phyloP scores from a whole-genome alignment of 2,888 invertebrate genomes.

The Nephrocerus scutellatus region DNA sequence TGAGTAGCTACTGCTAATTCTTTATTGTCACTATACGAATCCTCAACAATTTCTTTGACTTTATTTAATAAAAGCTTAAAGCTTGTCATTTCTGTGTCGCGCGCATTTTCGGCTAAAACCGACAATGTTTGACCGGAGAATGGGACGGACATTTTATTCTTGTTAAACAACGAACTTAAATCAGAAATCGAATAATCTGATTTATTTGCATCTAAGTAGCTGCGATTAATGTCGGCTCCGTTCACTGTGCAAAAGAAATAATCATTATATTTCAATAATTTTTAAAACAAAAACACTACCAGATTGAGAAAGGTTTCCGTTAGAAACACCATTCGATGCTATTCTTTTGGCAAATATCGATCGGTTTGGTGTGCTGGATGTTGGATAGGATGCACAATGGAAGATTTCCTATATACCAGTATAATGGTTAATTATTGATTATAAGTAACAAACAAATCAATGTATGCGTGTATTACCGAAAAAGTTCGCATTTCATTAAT shows the following conservation, averaged over 20 bases:
- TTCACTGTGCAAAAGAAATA: constrained; percentile 36
- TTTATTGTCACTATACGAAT: constrained; percentile 46
- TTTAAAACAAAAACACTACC: constrained; percentile 10
- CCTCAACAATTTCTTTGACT: constrained; percentile 46
- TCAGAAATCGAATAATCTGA: constrained; percentile 45
- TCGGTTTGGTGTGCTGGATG: constrained; percentile 43
- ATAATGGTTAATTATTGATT: background rate
- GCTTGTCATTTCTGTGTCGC: constrained; percentile 43
- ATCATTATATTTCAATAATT: too few relatives aligned
- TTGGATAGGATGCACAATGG: constrained; percentile 23
- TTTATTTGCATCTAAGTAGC: constrained; percentile 45
- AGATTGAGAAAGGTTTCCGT: constrained; percentile 19
- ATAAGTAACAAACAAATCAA: background rate
- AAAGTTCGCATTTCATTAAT: constrained; percentile 43
- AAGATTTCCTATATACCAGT: constrained; percentile 15
- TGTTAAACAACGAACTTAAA: constrained; percentile 43
- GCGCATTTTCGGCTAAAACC: constrained; percentile 25
- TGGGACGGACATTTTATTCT: constrained; percentile 25
- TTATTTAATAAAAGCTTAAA: constrained; percentile 42
- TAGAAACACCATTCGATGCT: too few relatives aligned
- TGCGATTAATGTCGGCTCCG: constrained; percentile 45
- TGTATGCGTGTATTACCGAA: constrained; percentile 29
- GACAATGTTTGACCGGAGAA: constrained; percentile 13
- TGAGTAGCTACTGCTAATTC: constrained; percentile 45
- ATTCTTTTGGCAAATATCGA: constrained; percentile 15